Conservation (phyloP, 1,140 invertebrate species). For the Cryptotermes secundus region DNA sequence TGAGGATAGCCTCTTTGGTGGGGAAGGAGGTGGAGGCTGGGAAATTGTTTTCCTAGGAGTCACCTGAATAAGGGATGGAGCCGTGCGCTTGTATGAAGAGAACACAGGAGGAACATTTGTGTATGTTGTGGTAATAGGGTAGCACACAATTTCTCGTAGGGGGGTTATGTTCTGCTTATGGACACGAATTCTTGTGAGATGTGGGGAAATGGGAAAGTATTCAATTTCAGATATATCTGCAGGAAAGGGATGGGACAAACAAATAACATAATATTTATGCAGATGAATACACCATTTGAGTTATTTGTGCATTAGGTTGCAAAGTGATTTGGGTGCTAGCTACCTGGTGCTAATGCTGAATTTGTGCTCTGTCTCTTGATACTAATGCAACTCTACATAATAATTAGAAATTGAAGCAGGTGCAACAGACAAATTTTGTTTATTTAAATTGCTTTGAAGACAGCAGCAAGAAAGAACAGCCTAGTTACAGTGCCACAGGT, state of each 20-base stretch:
- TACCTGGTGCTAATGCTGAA: slow-evolving; percentile 5
- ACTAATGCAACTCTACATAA: neutral
- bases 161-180: slow-evolving; percentile 58
- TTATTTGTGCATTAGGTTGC: neutral
- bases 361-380: neutral
- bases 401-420: neutral
- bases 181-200: slow-evolving; percentile 74
- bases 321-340: neutral
- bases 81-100: slow-evolving; percentile 52
- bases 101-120: slow-evolving; percentile 46
- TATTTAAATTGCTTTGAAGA: neutral
- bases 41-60: neutral
- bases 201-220: slow-evolving; percentile 78
- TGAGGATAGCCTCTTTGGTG: slow-evolving; percentile 70
- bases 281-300: neutral
- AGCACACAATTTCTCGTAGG: slow-evolving; percentile 57
- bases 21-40: slow-evolving; percentile 51
- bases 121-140: slow-evolving; percentile 54
- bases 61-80: slow-evolving; percentile 51
- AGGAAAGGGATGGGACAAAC: neutral
- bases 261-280: neutral
- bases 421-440: neutral
- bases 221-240: slow-evolving; percentile 51
- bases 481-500: neutral
- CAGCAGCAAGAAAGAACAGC: neutral